A percentile compares a stretch with the other conserved stretches of the same genome.
Evolutionary conservation across 1,140 invertebrate species (phyloP).

Genomic region (Drosophila trapezifrons): DNA sequence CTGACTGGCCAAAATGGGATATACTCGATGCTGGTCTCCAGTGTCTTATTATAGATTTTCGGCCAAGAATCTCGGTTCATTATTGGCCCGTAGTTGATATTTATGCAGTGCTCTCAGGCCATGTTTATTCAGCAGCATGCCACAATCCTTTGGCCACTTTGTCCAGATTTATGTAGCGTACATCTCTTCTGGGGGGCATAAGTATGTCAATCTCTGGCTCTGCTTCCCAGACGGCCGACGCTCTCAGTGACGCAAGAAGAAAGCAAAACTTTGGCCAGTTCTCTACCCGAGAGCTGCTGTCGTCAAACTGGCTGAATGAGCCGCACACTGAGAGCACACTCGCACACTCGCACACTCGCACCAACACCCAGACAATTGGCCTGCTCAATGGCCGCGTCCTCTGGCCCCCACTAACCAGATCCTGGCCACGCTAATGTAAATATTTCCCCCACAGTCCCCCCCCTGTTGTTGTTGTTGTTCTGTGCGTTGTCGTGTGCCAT

Average conservation of each 20-base stretch:
- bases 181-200: conserved; percentile 1
- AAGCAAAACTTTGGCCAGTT: conserved; percentile 45
- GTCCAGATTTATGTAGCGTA: conserved; percentile 23
- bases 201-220: conserved; percentile 38
- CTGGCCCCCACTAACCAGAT: neutral
- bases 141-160: conserved; percentile 46
- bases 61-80: conserved; percentile 37
- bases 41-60: conserved; percentile 63
- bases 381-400: conserved; percentile 65
- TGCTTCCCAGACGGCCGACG: conserved; percentile 5
- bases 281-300: conserved; percentile 65
- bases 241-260: conserved; percentile 67
- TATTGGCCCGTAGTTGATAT: conserved; percentile 37
- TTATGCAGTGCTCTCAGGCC: conserved; percentile 29
- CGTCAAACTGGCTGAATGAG: conserved; percentile 81
- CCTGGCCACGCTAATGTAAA: conserved; percentile 77
- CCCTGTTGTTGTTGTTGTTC: conserved; percentile 28
- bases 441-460: conserved; percentile 56
- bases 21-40: conserved; percentile 25
- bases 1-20: conserved; percentile 53
- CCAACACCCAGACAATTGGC: conserved; percentile 66
- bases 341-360: conserved; percentile 35
- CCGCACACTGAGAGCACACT: conserved; percentile 56
- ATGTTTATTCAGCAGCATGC: conserved; percentile 40
- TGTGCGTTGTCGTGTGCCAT: conserved; percentile 49